Percentiles rank a stretch among this genome's conserved stretches.
phyloP scores from a whole-genome alignment of 2,888 invertebrate species.

The Falcaria lacertinaria region DNA sequence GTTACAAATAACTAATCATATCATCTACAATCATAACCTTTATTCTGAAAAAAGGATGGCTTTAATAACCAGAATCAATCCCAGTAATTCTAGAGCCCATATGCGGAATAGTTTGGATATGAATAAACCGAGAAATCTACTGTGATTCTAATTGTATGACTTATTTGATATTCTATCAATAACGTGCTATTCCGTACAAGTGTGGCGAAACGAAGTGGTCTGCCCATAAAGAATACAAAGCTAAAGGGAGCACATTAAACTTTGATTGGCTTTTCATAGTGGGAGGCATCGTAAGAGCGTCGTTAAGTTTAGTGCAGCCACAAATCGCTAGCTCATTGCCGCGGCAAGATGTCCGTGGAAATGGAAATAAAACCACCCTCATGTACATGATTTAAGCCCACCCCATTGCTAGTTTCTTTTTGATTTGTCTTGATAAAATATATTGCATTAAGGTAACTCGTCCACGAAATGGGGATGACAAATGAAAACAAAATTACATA shows the following conservation, averaged over 20 bases:
- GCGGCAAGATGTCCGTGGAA: constrained; percentile 32
- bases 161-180: no score
- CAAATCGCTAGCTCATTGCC: constrained; percentile 55
- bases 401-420: constrained; percentile 40
- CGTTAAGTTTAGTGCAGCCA: constrained; percentile 59
- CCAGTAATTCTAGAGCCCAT: no score
- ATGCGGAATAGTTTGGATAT: no score
- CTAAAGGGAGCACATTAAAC: constrained; percentile 52
- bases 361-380: constrained; percentile 40
- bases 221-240: constrained; percentile 37
- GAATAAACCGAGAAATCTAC: neutral
- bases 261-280: constrained; percentile 70
- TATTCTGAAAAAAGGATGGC: no score
- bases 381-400: constrained; percentile 22
- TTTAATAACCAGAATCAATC: no score
- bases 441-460: no score
- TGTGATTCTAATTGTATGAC: neutral
- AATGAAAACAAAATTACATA: no score
- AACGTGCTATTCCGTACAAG: neutral
- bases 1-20: no score
- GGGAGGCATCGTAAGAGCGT: constrained; percentile 43
- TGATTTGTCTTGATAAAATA: no score
- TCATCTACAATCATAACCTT: no score
- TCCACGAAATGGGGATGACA: no score
- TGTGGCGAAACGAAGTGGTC: constrained; percentile 24